phyloP scores from a whole-genome alignment of 2,113 vertebrate genomes.

The Miniopterus natalensis region DNA sequence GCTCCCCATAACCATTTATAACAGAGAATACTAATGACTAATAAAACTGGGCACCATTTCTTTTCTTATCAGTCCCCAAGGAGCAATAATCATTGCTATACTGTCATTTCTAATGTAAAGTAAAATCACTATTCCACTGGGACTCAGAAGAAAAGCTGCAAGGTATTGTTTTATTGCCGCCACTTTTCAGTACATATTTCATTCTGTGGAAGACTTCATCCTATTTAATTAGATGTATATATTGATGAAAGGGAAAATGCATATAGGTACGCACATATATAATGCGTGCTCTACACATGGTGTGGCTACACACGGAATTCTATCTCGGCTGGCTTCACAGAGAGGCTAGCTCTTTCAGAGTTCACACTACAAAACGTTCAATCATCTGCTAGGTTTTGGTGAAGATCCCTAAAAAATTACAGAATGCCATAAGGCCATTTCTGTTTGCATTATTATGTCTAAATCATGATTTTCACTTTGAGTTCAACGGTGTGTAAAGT shows the following conservation, averaged over 20 bases:
- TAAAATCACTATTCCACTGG: conserved; percentile 60
- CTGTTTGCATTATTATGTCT: conserved; percentile 39
- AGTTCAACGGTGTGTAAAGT: conserved; percentile 57
- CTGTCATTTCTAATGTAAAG: conserved; percentile 82
- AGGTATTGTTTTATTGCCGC: conserved; percentile 74
- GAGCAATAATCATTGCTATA: conserved; percentile 78
- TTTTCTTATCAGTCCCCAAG: conserved; percentile 73
- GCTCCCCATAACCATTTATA: conserved; percentile 61
- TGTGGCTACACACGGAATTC: background rate
- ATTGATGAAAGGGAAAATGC: background rate
- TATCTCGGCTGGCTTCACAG: conserved; percentile 15
- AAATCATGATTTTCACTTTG: conserved; percentile 18
- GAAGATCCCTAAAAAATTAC: conserved; percentile 39
- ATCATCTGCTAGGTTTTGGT: conserved; percentile 23
- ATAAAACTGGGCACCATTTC: conserved; percentile 78
- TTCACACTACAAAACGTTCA: conserved; percentile 5
- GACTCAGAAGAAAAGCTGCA: conserved; percentile 66
- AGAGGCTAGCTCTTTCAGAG: conserved; percentile 34
- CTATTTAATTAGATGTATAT: conserved; percentile 72
- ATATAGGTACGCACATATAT: background rate
- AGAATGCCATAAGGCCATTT: conserved; percentile 34
- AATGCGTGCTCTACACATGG: background rate
- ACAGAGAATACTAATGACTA: conserved; percentile 78
- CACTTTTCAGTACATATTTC: conserved; percentile 53
- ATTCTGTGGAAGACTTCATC: conserved; percentile 38